Base-by-base conservation (phyloP, 2,797 vertebrate genomes). In the Gymnodraco acuticeps region DNA sequence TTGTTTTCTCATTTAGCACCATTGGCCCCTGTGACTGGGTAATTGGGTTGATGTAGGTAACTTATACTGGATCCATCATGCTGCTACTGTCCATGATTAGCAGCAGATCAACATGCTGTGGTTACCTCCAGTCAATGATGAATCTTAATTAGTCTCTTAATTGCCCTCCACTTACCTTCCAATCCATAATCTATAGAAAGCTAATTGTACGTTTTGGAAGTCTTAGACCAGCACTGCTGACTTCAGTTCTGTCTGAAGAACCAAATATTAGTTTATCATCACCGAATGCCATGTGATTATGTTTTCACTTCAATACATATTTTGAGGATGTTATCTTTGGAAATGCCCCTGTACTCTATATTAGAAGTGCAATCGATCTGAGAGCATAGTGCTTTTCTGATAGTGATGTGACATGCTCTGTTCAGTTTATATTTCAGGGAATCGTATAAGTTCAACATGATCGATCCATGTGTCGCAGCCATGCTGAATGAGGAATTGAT, bases 401-500 rank as follows among this genome's bases (percentile, higher is more conserved):
- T 68, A 45, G 73, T 54, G 68, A 66, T 64, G 68, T 50, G 48
- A 80, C 70, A 59, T 50, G 70, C 73, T 75, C 54, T 3, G 51
- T 65, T 84, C 54, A 48, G 64, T 54, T 72, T 62, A 51, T 70
- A 61, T 88, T 82, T 87, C 73, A 46, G 66, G 50, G 61, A 78
- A 72, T 71, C 74, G 19, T 79, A 55, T 73, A 52, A 71, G 68
- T 82, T 74, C 70, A 48, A 58, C 75, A 42, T 47, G 72, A 87
- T 89, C 74, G 60, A 89, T 85, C 42, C 46, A 0, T 42, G 45
- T 70, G 67, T 70, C 19, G 53, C 70, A 55, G 50, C 86, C 85
- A 73, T 52, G 75, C 70, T 41, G 78, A 84, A 78, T 61, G 80
- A 86, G 85, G 89, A 87, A 94, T 91, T 85, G 89, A 94, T 93